Evolutionary conservation across 2,888 invertebrate genomes (phyloP), one percentile per base, ranked within the genome.

Genomic region (Ophion ellenae): DNA sequence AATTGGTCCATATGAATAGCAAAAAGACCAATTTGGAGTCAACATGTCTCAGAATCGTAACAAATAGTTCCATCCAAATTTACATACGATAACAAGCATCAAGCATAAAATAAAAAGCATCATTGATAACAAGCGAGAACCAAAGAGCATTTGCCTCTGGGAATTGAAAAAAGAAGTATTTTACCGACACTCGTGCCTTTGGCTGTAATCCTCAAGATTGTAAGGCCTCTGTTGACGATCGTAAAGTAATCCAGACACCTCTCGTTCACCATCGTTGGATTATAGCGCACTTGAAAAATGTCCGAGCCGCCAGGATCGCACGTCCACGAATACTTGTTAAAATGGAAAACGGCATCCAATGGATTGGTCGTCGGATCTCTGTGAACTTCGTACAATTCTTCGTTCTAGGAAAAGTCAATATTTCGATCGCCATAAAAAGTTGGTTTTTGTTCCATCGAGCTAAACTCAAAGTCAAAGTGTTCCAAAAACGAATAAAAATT

Each of bases 181-280:
- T 32, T 63, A 94, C 94, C 94, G 70, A 91, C 88, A 17, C 90
- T 89, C 76, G 86, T 89, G 78, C 94, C 94, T 77, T 86, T 88
- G 2, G 90, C 84, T 32, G 89, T 87, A 53, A 94, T 89, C 84
- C 90, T 91, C 59, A 89, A 89, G 40, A 87, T 86, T 10, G 87
- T 88, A 28, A 83, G 85, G 59, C 85, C 86, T 2, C 88, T 89
- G 69, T 93, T 92, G 3, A 87, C 83, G 53, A 94, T 91, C 5
- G 88, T 87, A 83, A 94, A 94, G 78, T 93, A 92, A 88, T 94
- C 94, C 2, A 91, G 84, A 85, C 93, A 93, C 70, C 86, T 91
- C 20, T 91, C 86, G 67, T 87, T 90, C 0, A 92, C 89, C 36
- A 92, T 83, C 20, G 89, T 86, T 0, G 94, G 94, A 17, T 85